Conservation (phyloP, 2,888 invertebrate genomes). For the Aelia acuminata region DNA sequence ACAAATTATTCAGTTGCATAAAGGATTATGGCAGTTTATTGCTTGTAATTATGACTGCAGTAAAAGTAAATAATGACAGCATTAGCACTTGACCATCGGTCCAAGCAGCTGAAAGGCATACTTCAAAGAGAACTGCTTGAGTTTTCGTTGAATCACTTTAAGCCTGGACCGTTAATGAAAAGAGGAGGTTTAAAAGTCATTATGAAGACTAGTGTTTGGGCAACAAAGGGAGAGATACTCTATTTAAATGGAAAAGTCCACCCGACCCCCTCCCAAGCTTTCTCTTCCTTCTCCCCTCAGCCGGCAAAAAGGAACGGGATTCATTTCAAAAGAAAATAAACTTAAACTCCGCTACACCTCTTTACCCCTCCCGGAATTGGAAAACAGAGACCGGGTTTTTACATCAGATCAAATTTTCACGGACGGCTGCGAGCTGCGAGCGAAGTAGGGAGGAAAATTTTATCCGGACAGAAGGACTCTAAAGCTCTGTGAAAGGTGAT, state of each 20-base stretch:
- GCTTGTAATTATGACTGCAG: neutral
- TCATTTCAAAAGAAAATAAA: constrained; percentile 51
- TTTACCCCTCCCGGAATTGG: constrained; percentile 29
- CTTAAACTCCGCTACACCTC: constrained; percentile 46
- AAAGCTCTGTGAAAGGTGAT: constrained; percentile 10
- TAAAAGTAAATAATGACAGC: neutral
- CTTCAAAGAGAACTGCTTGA: neutral
- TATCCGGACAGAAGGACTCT: neutral
- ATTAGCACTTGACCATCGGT: neutral
- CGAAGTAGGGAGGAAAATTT: neutral
- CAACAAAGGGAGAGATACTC: constrained; percentile 44
- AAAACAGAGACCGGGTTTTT: neutral
- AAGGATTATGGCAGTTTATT: too few relatives aligned
- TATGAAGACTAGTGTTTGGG: constrained; percentile 31
- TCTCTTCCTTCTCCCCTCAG: neutral
- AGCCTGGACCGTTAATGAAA: neutral
- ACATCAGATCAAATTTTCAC: constrained; percentile 9
- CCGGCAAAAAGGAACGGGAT: neutral
- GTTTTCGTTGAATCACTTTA: neutral
- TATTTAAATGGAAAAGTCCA: constrained; percentile 37
- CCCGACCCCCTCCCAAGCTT: too few relatives aligned
- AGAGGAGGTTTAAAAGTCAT: constrained; percentile 33
- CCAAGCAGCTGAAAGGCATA: neutral
- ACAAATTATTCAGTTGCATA: too few relatives aligned
- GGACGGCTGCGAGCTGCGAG: neutral